Evolutionary conservation across 2,888 invertebrate species (phyloP).

Genomic region (Tortricodes alternella): DNA sequence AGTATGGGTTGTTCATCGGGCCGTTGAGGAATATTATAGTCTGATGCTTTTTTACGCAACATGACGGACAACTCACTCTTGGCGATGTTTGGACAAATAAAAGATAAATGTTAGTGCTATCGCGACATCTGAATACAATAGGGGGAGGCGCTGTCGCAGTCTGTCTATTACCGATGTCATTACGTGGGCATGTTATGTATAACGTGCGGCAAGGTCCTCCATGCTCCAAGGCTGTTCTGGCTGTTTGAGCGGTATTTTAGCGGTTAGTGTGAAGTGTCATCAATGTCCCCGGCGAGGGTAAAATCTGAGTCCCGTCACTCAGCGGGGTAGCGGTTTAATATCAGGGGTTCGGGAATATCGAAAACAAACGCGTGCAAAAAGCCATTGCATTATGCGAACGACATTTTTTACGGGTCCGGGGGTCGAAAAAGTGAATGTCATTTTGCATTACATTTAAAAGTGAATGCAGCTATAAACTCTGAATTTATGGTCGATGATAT

Average conservation of each 20-base stretch:
- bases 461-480: background rate
- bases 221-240: background rate
- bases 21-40: background rate
- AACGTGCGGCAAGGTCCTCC: constrained; percentile 2
- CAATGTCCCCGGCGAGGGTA: constrained; percentile 2
- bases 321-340: constrained; percentile 16
- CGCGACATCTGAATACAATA: constrained; percentile 74
- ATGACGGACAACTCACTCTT: background rate
- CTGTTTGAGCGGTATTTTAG: background rate
- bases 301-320: constrained; percentile 7
- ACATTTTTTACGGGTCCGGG: constrained; percentile 1
- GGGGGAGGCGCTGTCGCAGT: constrained; percentile 58
- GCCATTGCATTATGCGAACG: constrained; percentile 10
- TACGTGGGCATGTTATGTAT: constrained; percentile 53
- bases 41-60: background rate
- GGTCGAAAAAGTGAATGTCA: background rate
- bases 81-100: background rate
- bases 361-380: constrained; percentile 4
- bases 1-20: constrained; percentile 12
- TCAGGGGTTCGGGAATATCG: background rate
- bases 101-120: background rate
- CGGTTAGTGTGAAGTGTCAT: constrained; percentile 3
- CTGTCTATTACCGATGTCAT: constrained; percentile 57
- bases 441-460: background rate
- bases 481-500: background rate